phyloP scores from a whole-genome alignment of 2,888 invertebrate species.

The Patella pellucida region DNA sequence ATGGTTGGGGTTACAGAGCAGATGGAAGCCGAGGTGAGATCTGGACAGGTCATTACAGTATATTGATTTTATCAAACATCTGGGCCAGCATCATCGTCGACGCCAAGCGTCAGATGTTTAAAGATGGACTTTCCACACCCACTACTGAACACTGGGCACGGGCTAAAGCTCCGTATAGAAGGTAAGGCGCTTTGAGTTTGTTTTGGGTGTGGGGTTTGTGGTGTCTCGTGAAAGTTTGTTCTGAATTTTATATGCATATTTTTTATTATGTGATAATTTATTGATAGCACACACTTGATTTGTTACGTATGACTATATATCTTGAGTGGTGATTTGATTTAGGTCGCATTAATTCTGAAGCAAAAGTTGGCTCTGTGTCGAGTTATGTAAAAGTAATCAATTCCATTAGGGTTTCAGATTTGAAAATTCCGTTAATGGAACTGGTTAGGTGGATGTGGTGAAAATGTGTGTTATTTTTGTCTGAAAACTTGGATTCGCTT shows the following conservation, averaged over 20 bases:
- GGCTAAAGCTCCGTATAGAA: constrained; percentile 59
- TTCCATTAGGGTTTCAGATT: too few species aligned
- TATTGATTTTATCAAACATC: constrained; percentile 56
- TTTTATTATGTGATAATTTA: too few species aligned
- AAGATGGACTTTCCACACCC: constrained; percentile 40
- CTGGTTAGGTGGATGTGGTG: too few species aligned
- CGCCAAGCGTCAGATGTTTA: constrained; percentile 50
- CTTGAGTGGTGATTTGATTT: too few species aligned
- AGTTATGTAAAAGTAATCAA: too few species aligned
- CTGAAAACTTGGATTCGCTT: too few species aligned
- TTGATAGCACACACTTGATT: neutral
- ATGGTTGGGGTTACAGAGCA: constrained; percentile 43
- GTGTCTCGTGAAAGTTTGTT: neutral
- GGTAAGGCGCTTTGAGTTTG: constrained; percentile 42
- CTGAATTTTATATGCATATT: too few species aligned
- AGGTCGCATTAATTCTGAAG: too few species aligned
- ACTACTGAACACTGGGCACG: constrained; percentile 57
- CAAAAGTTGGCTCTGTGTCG: too few species aligned
- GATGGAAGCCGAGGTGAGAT: constrained; percentile 43
- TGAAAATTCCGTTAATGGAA: too few species aligned
- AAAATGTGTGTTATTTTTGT: too few species aligned
- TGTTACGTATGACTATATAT: neutral
- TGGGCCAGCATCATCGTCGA: constrained; percentile 57
- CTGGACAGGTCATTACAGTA: constrained; percentile 57
- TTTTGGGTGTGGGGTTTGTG: neutral